These are phyloP conservation scores for Harlomillsia oculata DNA, from an alignment of 1,140 invertebrate species.

Conservation along the genomic window DNA sequence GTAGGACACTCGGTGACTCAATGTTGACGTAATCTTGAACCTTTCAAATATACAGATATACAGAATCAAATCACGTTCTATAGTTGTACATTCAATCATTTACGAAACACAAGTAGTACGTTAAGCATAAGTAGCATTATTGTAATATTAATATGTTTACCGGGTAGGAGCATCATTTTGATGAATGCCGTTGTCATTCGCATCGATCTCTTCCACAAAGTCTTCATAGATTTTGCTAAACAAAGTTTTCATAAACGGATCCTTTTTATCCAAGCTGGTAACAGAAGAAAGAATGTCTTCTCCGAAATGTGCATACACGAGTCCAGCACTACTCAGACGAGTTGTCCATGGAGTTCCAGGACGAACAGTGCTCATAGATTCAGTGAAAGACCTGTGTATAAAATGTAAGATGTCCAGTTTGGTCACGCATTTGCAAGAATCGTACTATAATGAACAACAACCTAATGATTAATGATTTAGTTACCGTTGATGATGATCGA, in stretches of 20 bases:
- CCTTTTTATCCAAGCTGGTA: conserved; percentile 43
- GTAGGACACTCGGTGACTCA: conserved; percentile 61
- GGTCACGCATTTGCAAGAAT: background rate
- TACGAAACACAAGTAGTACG: background rate
- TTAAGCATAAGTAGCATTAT: background rate
- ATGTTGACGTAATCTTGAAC: conserved; percentile 68
- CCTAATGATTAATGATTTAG: background rate
- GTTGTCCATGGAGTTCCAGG: conserved; percentile 50
- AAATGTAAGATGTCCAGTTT: conserved; percentile 13
- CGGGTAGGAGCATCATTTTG: conserved; percentile 25
- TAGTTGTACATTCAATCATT: background rate
- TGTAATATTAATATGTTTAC: conserved; percentile 3
- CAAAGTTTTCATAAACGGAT: conserved; percentile 47
- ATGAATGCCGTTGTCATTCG: conserved; percentile 68
- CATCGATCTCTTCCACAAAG: conserved; percentile 91
- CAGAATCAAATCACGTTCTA: background rate
- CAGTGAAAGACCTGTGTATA: conserved; percentile 55
- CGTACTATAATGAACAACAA: background rate
- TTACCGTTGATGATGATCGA: conserved; percentile 89
- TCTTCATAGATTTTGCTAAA: conserved; percentile 77
- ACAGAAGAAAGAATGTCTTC: conserved; percentile 59
- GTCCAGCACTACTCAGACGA: conserved; percentile 85
- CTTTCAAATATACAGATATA: conserved; percentile 37
- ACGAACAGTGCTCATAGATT: conserved; percentile 52
- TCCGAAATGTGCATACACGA: conserved; percentile 88